These are phyloP conservation scores for Rhabdophis nuchalis DNA, from an alignment of 2,797 vertebrate genomes.

Conservation along the genomic window DNA sequence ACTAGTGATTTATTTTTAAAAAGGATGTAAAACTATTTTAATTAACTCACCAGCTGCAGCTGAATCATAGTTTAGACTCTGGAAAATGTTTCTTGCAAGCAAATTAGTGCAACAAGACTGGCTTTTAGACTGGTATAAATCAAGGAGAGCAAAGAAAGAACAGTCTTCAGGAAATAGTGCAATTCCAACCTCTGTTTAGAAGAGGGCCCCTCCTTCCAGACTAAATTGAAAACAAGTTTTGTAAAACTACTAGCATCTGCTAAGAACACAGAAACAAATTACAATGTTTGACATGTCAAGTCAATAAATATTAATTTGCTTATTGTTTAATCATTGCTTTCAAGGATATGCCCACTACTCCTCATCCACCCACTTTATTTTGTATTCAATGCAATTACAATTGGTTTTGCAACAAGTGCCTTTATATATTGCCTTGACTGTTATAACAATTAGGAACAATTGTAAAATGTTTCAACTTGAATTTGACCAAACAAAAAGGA, in stretches of 20 bases:
- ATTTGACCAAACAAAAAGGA: neutral
- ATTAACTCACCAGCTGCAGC: slow-evolving; percentile 6
- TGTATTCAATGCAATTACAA: neutral
- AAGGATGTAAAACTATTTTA: neutral
- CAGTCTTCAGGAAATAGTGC: neutral
- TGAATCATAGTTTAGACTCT: neutral
- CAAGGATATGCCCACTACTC: neutral
- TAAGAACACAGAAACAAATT: neutral
- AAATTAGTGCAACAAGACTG: slow-evolving; percentile 1
- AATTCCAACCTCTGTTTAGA: neutral
- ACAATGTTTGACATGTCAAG: neutral
- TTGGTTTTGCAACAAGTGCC: neutral
- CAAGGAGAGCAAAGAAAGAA: neutral
- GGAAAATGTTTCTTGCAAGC: neutral
- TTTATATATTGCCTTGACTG: neutral
- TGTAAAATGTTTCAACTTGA: slow-evolving; percentile 9
- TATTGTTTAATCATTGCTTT: neutral
- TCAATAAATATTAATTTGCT: neutral
- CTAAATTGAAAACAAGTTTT: neutral
- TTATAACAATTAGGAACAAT: slow-evolving; percentile 1
- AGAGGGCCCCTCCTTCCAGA: neutral
- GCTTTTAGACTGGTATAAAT: neutral
- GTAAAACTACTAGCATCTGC: neutral
- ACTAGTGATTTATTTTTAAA: slow-evolving; percentile 5
- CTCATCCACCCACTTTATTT: too few species aligned